A percentile compares a stretch with the other conserved stretches of the same genome.
These are phyloP conservation scores for Hirudo medicinalis DNA, from an alignment of 1,140 invertebrate species.

Conservation along the genomic window DNA sequence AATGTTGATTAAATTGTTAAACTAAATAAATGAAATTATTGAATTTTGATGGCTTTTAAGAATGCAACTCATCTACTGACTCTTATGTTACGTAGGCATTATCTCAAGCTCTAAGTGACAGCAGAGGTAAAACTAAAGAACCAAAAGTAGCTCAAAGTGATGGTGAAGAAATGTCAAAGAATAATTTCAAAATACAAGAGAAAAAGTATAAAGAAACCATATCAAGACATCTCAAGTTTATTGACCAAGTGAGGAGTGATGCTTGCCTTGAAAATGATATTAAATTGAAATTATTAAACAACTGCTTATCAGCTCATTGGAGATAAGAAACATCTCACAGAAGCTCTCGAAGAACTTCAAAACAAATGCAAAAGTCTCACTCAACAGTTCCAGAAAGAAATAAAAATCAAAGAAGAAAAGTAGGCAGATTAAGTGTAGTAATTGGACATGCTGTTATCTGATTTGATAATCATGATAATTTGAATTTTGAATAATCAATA, in stretches of 20 bases:
- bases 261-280: too few relatives aligned
- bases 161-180: constrained; percentile 24
- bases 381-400: constrained; percentile 38
- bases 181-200: constrained; percentile 37
- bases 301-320: constrained; percentile 36
- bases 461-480: too few relatives aligned
- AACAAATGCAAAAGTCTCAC: constrained; percentile 38
- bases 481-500: not conserved
- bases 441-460: too few relatives aligned
- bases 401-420: constrained; percentile 36
- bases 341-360: constrained; percentile 40
- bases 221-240: constrained; percentile 40
- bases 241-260: constrained; percentile 35
- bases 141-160: not conserved
- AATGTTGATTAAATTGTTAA: too few relatives aligned
- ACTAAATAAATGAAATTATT: too few relatives aligned
- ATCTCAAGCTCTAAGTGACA: not conserved
- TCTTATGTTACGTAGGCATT: not conserved
- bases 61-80: too few relatives aligned
- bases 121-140: not conserved
- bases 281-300: not conserved
- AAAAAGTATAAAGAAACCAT: constrained; percentile 41
- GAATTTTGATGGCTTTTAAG: too few relatives aligned
- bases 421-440: constrained; percentile 23
- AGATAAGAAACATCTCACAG: constrained; percentile 40